Evolutionary conservation across 1,140 invertebrate genomes (phyloP).

Genomic region (Caenorhabditis brenneri): DNA sequence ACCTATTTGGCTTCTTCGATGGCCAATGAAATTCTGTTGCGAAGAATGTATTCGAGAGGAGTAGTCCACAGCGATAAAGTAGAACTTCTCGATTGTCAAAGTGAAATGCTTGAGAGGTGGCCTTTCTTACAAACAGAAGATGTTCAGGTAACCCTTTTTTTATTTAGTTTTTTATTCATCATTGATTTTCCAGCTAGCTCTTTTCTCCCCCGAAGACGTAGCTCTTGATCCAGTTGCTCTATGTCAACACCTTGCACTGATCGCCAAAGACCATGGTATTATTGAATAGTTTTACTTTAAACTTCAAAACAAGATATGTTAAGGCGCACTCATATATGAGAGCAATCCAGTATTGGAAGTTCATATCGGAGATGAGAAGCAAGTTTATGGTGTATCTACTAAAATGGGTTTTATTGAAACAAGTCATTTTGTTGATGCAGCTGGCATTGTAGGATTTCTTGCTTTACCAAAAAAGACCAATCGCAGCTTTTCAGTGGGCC

Average conservation of each 20-base stretch:
- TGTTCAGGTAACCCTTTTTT: constrained; percentile 74
- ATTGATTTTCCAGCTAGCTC: constrained; percentile 77
- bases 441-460: constrained; percentile 73
- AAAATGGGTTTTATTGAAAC: constrained; percentile 74
- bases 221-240: constrained; percentile 85
- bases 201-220: constrained; percentile 92
- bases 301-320: constrained; percentile 23
- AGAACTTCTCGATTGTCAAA: constrained; percentile 69
- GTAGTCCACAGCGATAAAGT: constrained; percentile 55
- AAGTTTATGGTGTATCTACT: constrained; percentile 74
- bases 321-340: constrained; percentile 85
- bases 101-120: constrained; percentile 81
- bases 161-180: neutral
- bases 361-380: constrained; percentile 73
- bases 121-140: constrained; percentile 83
- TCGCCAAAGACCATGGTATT: constrained; percentile 77
- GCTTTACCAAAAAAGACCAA: neutral
- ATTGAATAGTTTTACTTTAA: neutral
- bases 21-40: constrained; percentile 49
- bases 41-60: constrained; percentile 54
- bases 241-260: constrained; percentile 79
- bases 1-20: constrained; percentile 64
- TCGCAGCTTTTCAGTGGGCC: constrained; percentile 60
- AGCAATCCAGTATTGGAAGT: constrained; percentile 77
- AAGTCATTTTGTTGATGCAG: constrained; percentile 76